Base-by-base conservation (phyloP, 2,797 vertebrate species). In the Sebastes matsubarae region DNA sequence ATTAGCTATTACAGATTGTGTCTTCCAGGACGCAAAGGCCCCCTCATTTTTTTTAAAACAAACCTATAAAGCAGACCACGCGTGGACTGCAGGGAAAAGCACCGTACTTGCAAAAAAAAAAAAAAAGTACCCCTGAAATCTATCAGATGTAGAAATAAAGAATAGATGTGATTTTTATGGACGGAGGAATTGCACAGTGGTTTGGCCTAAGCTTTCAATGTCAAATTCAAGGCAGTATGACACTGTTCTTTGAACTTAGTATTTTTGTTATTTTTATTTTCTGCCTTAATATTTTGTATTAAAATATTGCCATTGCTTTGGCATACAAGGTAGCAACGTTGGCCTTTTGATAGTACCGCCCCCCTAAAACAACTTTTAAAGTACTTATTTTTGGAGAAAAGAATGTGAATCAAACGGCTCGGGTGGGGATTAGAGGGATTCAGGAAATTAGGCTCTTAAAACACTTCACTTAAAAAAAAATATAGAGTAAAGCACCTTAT, bases 401-500 rank as follows among this genome's bases (percentile, higher is more conserved):
- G 89, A 95, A 93, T 94, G 94, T 94, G 93, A 95, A 92, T 91
- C 83, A 87, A 88, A 86, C 76, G 57, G 67, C 76, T 84, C 22
- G 88, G 89, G 84, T 84, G 82, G 85, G 86, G 85, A 83, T 87
- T 77, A 77, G 66, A 87, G 87, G 86, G 81, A 90, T 93, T 93
- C 88, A 88, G 86, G 86, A 95, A 94, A 91, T 93, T 87, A 92
- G 93, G 90, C 88, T 87, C 79, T 89, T 83, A 81, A 91, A 90
- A 93, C 90, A 93, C 89, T 91, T 90, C 73, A 89, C 78, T 81
- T 89, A 73, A 86, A 84, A 92, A 46, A 42, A 38, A 38, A 42
- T 77, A 87, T 66, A 89, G 80, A 94, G 87, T 86, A 88, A 94
- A 95, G 96, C 96, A 96, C 96, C 96, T 96, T 96, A 96, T 93